Percentiles rank a stretch among this genome's conserved stretches.
These are phyloP conservation scores for Gymnoscopelus microlampas DNA, from an alignment of 2,797 vertebrate species.

Conservation along the genomic window DNA sequence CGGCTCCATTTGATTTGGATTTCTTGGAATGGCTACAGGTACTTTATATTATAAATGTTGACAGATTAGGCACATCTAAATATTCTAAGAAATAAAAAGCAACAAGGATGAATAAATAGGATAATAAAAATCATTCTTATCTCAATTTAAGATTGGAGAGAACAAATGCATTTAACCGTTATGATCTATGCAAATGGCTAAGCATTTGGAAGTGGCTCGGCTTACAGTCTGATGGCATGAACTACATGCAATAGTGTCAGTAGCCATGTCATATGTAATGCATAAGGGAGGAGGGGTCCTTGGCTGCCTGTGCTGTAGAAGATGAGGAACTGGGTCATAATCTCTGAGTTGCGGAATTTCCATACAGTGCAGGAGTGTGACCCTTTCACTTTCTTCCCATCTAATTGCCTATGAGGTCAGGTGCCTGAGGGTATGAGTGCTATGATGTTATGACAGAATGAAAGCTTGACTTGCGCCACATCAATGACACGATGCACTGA, in stretches of 20 bases:
- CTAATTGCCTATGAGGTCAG: not conserved
- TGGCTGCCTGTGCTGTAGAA: slow-evolving; percentile 22
- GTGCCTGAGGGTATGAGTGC: slow-evolving; percentile 38
- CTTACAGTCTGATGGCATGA: slow-evolving; percentile 36
- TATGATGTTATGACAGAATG: slow-evolving; percentile 11
- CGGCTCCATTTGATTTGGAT: slow-evolving; percentile 38
- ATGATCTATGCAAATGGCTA: slow-evolving; percentile 29
- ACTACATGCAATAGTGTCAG: slow-evolving; percentile 51
- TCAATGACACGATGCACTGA: slow-evolving; percentile 6
- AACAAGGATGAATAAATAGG: slow-evolving; percentile 8
- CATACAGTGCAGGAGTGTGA: slow-evolving; percentile 29
- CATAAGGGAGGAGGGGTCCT: slow-evolving; percentile 51
- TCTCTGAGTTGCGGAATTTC: slow-evolving; percentile 27
- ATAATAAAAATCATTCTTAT: not conserved
- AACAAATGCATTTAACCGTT: slow-evolving; percentile 32
- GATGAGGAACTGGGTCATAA: slow-evolving; percentile 66
- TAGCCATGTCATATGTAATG: slow-evolving; percentile 57
- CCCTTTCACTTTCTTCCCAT: slow-evolving; percentile 22
- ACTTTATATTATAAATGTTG: slow-evolving; percentile 28
- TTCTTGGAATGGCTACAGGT: slow-evolving; percentile 29
- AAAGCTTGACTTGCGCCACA: slow-evolving; percentile 16
- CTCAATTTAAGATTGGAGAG: slow-evolving; percentile 36
- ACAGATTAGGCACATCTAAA: slow-evolving; percentile 32
- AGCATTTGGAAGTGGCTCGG: slow-evolving; percentile 21
- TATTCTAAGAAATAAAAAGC: slow-evolving; percentile 28